Base-by-base conservation (phyloP, 2,797 vertebrate species). In the Lepus oiostolus region DNA sequence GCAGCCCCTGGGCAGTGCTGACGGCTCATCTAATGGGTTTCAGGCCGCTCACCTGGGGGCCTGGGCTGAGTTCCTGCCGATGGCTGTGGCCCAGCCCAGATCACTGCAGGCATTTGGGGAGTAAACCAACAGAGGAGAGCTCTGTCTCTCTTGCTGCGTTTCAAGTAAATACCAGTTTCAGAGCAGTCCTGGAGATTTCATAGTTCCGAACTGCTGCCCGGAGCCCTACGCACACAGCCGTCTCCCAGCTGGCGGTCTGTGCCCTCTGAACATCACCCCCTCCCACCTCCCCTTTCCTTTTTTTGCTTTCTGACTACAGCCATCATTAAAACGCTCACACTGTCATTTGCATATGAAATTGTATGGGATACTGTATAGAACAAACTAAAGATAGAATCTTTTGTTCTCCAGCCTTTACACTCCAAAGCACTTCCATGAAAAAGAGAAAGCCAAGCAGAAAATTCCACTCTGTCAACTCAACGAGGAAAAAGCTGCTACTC, bases 301-400 rank as follows among this genome's bases (percentile, higher is more conserved):
- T 50, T 26, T 2, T 71, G 63, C 28, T 47, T 60, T 76, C 65
- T 75, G 63, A 87, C 19, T 32, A 47, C 10, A 50, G 68, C 71
- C 54, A 28, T 79, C 85, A 67, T 47, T 95, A 79, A 71, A 60
- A 90, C 22, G 22, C 47, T 42, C 70, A 14, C 12, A 12, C n/a
- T 14, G 32, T 83, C 76, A 71, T 88, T 22, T 88, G 88, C 91
- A 91, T 50, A 4, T 35, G 84, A 60, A 85, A 82, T 52, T 75
- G 62, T 65, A 92, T 21, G 19, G 58, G 50, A 65, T 22, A 71
- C 89, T 54, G 35, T 24, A 65, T 0, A 82, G 86, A 97, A 95
- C 86, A 93, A 77, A 89, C 94, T 77, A 93, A 95, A 97, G 77
- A 94, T 86, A 93, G 86, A 75, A 60, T 60, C 84, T 81, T 92